A percentile compares a stretch with the other conserved stretches of the same genome.
Evolutionary conservation across 2,888 invertebrate species (phyloP).

Genomic region (Caenorhabditis sp.): DNA sequence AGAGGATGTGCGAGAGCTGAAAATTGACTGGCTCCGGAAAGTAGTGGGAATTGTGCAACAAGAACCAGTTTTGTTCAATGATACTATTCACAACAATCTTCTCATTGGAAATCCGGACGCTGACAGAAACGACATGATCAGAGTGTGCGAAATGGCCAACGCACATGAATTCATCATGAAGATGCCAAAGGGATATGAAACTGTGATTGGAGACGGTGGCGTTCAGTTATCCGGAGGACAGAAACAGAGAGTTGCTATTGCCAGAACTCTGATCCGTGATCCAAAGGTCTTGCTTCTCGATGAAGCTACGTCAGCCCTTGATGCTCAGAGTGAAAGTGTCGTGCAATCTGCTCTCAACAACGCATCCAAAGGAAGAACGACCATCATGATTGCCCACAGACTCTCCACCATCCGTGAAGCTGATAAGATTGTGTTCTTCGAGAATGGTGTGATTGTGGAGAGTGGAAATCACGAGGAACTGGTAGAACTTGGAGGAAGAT

Average conservation of each 20-base stretch:
- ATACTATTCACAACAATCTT: slow-evolving; percentile 68
- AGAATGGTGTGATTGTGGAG: slow-evolving; percentile 70
- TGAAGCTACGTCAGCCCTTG: slow-evolving; percentile 84
- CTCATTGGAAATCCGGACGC: slow-evolving; percentile 65
- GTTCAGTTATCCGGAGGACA: slow-evolving; percentile 75
- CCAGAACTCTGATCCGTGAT: slow-evolving; percentile 66
- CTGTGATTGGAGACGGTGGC: slow-evolving; percentile 75
- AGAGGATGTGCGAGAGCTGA: slow-evolving; percentile 64
- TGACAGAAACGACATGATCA: slow-evolving; percentile 66
- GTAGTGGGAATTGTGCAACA: slow-evolving; percentile 74
- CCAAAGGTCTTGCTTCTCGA: slow-evolving; percentile 81
- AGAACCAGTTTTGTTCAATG: slow-evolving; percentile 74
- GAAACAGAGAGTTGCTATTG: slow-evolving; percentile 73
- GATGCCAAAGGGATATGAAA: slow-evolving; percentile 71
- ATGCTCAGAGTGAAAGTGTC: slow-evolving; percentile 86
- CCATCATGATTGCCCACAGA: slow-evolving; percentile 75
- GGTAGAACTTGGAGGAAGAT: slow-evolving; percentile 63
- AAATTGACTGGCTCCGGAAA: slow-evolving; percentile 70
- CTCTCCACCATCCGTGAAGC: slow-evolving; percentile 74
- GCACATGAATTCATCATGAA: slow-evolving; percentile 75
- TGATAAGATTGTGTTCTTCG: slow-evolving; percentile 72
- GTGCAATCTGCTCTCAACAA: slow-evolving; percentile 81
- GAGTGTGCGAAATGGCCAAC: slow-evolving; percentile 74
- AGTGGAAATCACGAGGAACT: slow-evolving; percentile 67
- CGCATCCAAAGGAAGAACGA: slow-evolving; percentile 67